Evolutionary conservation across 1,140 invertebrate species (phyloP).

Genomic region (Zaprionus africanus): DNA sequence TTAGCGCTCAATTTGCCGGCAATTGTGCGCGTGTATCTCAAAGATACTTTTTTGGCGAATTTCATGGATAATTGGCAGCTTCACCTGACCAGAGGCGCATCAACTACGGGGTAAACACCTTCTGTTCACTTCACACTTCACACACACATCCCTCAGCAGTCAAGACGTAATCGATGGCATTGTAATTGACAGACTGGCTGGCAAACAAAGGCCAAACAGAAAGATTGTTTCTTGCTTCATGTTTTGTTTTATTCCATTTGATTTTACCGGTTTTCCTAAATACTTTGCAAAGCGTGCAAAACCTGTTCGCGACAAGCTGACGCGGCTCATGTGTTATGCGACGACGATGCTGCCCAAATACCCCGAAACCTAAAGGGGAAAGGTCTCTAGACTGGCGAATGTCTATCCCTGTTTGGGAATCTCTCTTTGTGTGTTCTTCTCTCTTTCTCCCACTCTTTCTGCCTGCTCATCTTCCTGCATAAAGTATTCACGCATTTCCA

Average conservation of each 20-base stretch:
- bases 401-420: neutral
- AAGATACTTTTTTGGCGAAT: slow-evolving; percentile 1
- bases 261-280: slow-evolving; percentile 44
- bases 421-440: neutral
- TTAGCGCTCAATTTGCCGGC: neutral
- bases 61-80: neutral
- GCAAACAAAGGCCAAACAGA: slow-evolving; percentile 11
- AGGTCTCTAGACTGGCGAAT: neutral
- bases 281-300: slow-evolving; percentile 25
- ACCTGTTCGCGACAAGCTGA: slow-evolving; percentile 33
- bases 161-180: slow-evolving; percentile 26
- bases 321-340: neutral
- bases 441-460: too few species aligned
- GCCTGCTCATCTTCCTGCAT: too few species aligned
- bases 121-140: neutral
- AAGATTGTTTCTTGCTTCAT: slow-evolving; percentile 9
- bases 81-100: neutral
- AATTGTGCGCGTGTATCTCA: slow-evolving; percentile 2
- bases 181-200: slow-evolving; percentile 15
- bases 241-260: slow-evolving; percentile 23
- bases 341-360: neutral
- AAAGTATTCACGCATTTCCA: too few species aligned
- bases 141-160: neutral
- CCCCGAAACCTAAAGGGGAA: slow-evolving; percentile 1
- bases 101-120: neutral